Base-by-base conservation (phyloP, 2,888 invertebrate genomes). In the Amblyjoppa proteus region DNA sequence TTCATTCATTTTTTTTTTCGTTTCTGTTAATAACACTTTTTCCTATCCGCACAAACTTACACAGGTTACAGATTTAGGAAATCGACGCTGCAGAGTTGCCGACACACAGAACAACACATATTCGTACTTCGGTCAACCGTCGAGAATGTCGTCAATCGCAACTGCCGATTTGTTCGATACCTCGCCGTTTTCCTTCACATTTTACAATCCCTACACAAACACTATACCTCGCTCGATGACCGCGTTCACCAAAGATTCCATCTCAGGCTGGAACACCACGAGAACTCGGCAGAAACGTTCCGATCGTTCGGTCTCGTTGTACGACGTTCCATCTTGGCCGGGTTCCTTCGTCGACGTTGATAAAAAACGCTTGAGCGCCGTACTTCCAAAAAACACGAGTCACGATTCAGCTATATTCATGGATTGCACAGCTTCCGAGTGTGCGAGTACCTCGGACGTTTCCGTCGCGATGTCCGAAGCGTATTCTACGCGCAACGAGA, bases 21-120 rank as follows among this genome's bases (percentile, higher is more conserved):
- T 61, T 75, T 51, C 49, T 41, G 13, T n/a, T 34, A 76, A 76
- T 82, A 66, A 78, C 28, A 58, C 66, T 74, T 66, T 79, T 81
- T 77, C 41, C 20, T 38, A 31, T 41, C 38, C 31, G 38, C 41
- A 41, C 73, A 77, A 79, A 86, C 83, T 87, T 88, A 81, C 89
- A 73, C 87, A 93, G 93, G 93, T 93, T 76, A 89, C 90, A 80
- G 91, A 91, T 77, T 87, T 91, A 87, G 90, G 91, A 86, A 90
- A 89, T 85, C 89, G 87, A 80, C 89, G 87, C 81, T 89, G 89
- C 89, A 89, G 90, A 89, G 91, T 90, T 82, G 87, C 87, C 64
- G 90, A 90, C 79, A 88, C 82, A 58, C 81, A 88, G 78, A 90
- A 87, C 73, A 87, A 87, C 58, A 88, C 80, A 80, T 88, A 89